Base-by-base conservation (phyloP, 2,888 invertebrate genomes). In the Anodontia alba region DNA sequence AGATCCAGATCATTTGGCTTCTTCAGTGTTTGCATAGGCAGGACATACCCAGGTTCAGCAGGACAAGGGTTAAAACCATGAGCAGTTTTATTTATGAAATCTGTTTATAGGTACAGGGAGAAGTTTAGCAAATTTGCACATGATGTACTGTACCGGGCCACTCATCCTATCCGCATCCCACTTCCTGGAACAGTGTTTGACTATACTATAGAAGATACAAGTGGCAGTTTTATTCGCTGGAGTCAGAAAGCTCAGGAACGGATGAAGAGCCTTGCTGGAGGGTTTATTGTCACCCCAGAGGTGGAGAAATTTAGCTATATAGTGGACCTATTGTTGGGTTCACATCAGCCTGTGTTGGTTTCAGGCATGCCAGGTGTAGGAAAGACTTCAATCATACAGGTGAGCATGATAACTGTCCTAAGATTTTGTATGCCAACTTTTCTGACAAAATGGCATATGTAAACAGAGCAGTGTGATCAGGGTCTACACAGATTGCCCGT, bases 321-420 rank as follows among this genome's bases (percentile, higher is more conserved):
- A 75, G 57, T 90, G 43, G 93, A 94, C 46, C 77, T 94, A 51
- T 76, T 94, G 79, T 68, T 93, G 76, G 77, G 81, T n/a, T 78
- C 88, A 26, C 84, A 91, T 54, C 90, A 91, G 26, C 92, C 93
- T n/a, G 92, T 94, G 8, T 85, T 94, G 38, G 66, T 94, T 49
- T 87, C 90, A n/a, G 94, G 94, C 1, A 89, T 87, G 17, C 91
- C 93, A n/a, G 94, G 94, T 5, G 92, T 93, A 5, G 94, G 94
- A 10, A 94, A 94, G 83, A 89, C 94, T 23, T 76, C 91, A 20
- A 87, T 94, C 5, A 84, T 94, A 36, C 88, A 92, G 91, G 93
- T 93, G 66, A 20, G 49, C 20, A 49, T 42, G n/a, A n/a, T n/a
- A n/a, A n/a, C n/a, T n/a, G n/a, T n/a, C n/a, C n/a, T n/a, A n/a